Conservation (phyloP, 2,888 invertebrate species). For the Furcula furcula region DNA sequence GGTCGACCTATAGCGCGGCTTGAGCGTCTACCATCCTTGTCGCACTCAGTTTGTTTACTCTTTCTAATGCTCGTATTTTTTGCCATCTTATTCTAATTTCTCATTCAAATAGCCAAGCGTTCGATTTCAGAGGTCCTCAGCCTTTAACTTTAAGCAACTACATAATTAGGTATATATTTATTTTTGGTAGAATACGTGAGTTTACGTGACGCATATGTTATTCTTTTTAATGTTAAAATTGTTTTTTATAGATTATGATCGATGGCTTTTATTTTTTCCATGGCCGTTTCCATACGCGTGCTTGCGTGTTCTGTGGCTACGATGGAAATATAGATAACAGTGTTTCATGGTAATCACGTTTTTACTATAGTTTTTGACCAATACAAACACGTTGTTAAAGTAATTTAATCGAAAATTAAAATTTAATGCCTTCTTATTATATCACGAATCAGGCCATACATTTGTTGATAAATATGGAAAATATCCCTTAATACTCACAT, state of each 20-base stretch:
- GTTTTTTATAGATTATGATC: conserved; percentile 60
- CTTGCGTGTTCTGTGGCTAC: conserved; percentile 46
- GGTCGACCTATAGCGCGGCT: conserved; percentile 70
- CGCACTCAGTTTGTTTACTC: conserved; percentile 50
- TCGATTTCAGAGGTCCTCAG: conserved; percentile 70
- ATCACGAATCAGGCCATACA: too few relatives aligned
- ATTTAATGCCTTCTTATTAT: neutral
- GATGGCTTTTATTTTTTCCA: conserved; percentile 54
- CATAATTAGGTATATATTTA: too few relatives aligned
- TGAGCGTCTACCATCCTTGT: conserved; percentile 52
- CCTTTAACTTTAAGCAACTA: conserved; percentile 49
- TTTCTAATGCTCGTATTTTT: conserved; percentile 80
- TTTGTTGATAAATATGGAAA: too few relatives aligned
- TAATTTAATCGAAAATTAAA: conserved; percentile 45
- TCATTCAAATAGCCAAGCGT: conserved; percentile 71
- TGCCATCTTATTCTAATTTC: conserved; percentile 78
- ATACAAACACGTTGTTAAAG: conserved; percentile 30
- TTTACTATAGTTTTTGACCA: conserved; percentile 39
- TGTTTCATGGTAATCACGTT: conserved; percentile 43
- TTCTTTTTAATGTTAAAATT: conserved; percentile 37
- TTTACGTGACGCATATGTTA: conserved; percentile 17
- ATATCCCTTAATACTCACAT: too few relatives aligned
- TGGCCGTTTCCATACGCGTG: conserved; percentile 42
- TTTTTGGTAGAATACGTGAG: conserved; percentile 28
- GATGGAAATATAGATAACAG: conserved; percentile 52